phyloP scores from a whole-genome alignment of 2,113 vertebrate species.

The Callocephalon fimbriatum region DNA sequence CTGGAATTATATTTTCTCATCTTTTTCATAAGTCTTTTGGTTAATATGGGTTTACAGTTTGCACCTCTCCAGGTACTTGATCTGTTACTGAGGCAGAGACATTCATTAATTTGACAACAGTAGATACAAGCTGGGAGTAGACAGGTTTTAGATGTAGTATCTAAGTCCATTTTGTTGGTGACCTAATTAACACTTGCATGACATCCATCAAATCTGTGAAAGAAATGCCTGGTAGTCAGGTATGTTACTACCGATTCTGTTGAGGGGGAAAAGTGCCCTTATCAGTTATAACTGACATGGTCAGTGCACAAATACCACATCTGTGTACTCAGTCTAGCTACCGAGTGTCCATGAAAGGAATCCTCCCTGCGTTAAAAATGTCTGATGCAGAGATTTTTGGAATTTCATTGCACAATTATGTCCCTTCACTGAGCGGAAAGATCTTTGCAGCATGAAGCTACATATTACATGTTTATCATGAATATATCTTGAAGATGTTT shows the following conservation, averaged over 20 bases:
- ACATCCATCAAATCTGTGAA: neutral
- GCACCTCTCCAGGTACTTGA: neutral
- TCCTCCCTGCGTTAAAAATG: rapidly evolving
- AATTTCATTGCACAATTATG: neutral
- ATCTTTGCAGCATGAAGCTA: neutral
- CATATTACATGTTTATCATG: neutral
- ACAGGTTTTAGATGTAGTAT: neutral
- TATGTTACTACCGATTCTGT: neutral
- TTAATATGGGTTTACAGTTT: neutral
- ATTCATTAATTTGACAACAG: neutral
- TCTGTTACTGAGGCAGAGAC: neutral
- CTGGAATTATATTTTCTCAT: neutral
- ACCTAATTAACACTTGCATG: neutral
- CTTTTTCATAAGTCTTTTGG: neutral
- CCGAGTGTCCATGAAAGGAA: neutral
- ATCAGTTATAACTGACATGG: neutral
- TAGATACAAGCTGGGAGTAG: neutral
- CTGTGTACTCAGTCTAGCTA: neutral
- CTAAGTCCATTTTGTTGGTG: neutral
- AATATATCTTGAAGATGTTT: neutral
- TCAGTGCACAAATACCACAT: neutral
- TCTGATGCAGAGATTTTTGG: neutral
- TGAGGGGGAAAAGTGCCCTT: neutral
- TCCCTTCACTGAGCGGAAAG: neutral
- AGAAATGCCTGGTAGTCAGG: neutral